These are phyloP conservation scores for Pararge aegeria DNA, from an alignment of 1,140 invertebrate genomes.

Conservation along the genomic window DNA sequence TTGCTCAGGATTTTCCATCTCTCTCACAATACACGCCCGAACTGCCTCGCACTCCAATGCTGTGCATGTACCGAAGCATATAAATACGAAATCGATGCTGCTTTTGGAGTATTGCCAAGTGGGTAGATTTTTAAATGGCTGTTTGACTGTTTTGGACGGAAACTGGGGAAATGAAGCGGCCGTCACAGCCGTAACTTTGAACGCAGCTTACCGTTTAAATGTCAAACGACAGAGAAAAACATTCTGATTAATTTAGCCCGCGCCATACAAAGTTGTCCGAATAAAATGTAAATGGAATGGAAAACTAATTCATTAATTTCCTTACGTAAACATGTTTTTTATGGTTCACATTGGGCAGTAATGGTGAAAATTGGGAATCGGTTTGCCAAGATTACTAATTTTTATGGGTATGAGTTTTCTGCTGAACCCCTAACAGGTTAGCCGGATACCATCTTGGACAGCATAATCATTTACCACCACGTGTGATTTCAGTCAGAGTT, in stretches of 20 bases:
- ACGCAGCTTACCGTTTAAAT: not conserved
- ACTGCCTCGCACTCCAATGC: not conserved
- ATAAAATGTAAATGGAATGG: not conserved
- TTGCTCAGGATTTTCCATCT: too few species aligned
- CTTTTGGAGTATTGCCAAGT: slow-evolving; percentile 32
- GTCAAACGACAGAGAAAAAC: not conserved
- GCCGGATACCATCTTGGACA: too few species aligned
- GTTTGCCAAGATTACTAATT: too few species aligned
- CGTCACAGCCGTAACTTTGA: slow-evolving; percentile 12
- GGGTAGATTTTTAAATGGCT: slow-evolving; percentile 31
- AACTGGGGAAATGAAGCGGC: slow-evolving; percentile 45
- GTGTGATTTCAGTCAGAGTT: too few species aligned
- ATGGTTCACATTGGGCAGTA: too few species aligned
- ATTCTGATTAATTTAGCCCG: not conserved
- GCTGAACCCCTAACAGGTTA: too few species aligned
- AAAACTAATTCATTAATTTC: too few species aligned
- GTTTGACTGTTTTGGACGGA: slow-evolving; percentile 36
- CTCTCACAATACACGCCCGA: not conserved
- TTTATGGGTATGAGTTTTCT: too few species aligned
- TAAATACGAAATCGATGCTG: slow-evolving; percentile 24
- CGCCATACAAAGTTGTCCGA: not conserved
- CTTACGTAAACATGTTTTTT: too few species aligned
- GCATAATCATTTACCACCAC: too few species aligned
- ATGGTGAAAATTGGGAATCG: too few species aligned
- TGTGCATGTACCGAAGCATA: slow-evolving; percentile 4